A percentile compares a stretch with the other conserved stretches of the same genome.
Conservation (phyloP, 2,888 invertebrate genomes). For the Atrina japonica region DNA sequence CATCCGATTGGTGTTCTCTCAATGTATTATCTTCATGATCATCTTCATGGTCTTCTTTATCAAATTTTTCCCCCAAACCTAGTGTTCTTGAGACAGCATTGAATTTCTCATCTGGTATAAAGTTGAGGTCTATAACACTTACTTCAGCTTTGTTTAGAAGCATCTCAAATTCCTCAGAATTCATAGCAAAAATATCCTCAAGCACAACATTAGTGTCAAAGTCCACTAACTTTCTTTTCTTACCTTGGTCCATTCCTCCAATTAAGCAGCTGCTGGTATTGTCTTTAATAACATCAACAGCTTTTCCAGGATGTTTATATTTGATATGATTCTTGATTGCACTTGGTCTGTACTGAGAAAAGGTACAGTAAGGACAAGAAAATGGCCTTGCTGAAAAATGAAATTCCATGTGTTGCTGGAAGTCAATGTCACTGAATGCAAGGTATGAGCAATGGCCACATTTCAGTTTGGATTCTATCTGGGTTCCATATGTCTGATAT, state of each 20-base stretch:
- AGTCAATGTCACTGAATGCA: constrained; percentile 56
- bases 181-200: constrained; percentile 28
- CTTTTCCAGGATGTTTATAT: constrained; percentile 42
- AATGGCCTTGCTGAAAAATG: constrained; percentile 58
- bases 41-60: constrained; percentile 11
- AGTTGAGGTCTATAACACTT: constrained; percentile 36
- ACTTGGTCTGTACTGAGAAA: constrained; percentile 42
- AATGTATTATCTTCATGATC: constrained; percentile 24
- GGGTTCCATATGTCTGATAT: constrained; percentile 48
- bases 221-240: constrained; percentile 38
- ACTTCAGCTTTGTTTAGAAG: constrained; percentile 35
- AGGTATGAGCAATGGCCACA: constrained; percentile 67
- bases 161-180: constrained; percentile 37
- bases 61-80: constrained; percentile 17
- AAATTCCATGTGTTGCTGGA: constrained; percentile 58
- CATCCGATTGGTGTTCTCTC: too few species aligned
- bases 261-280: constrained; percentile 32
- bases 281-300: constrained; percentile 42
- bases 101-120: constrained; percentile 40
- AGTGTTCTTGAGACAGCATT: constrained; percentile 36
- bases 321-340: constrained; percentile 46
- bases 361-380: constrained; percentile 64
- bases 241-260: constrained; percentile 13
- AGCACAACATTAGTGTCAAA: constrained; percentile 42
- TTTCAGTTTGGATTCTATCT: constrained; percentile 54